phyloP scores from a whole-genome alignment of 2,888 invertebrate genomes.

The Parthenolecanium corni region DNA sequence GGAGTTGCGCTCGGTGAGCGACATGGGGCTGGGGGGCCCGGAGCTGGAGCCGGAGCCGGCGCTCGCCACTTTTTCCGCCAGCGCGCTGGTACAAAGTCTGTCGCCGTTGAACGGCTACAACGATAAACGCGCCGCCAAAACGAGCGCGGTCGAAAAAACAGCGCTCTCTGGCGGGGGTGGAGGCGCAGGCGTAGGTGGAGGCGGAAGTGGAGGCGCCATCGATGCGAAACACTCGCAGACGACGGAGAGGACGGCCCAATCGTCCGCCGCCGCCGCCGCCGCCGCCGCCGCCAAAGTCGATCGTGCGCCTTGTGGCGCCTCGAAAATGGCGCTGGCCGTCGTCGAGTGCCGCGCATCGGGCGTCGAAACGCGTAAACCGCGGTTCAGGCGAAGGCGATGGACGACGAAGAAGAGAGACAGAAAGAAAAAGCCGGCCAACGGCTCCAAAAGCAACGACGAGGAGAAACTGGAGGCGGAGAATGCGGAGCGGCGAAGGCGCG shows the following conservation, averaged over 20 bases:
- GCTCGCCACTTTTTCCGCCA: not conserved
- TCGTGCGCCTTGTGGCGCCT: not conserved
- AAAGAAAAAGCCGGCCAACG: constrained; percentile 13
- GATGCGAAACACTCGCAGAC: not conserved
- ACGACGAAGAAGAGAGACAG: constrained; percentile 29
- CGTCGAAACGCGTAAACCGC: constrained; percentile 13
- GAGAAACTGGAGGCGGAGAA: constrained; percentile 29
- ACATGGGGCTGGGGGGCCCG: not conserved
- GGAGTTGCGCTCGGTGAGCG: constrained; percentile 8
- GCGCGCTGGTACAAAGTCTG: not conserved
- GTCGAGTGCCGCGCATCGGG: not conserved
- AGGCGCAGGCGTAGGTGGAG: no score
- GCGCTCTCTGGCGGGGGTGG: no score
- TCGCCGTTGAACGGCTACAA: constrained; percentile 1
- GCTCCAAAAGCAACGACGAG: constrained; percentile 23
- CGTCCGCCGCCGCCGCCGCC: constrained; percentile 2
- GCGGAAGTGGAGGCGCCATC: not conserved
- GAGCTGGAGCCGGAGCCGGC: not conserved
- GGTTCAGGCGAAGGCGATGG: constrained; percentile 30
- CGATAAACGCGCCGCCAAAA: not conserved
- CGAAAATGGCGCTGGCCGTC: not conserved
- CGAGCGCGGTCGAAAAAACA: not conserved
- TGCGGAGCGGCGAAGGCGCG: constrained; percentile 29
- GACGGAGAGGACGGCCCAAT: constrained; percentile 21
- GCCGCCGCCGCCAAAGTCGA: constrained; percentile 22